Evolutionary conservation across 2,113 vertebrate species (phyloP).

Genomic region (Microcebus griseorufus): DNA sequence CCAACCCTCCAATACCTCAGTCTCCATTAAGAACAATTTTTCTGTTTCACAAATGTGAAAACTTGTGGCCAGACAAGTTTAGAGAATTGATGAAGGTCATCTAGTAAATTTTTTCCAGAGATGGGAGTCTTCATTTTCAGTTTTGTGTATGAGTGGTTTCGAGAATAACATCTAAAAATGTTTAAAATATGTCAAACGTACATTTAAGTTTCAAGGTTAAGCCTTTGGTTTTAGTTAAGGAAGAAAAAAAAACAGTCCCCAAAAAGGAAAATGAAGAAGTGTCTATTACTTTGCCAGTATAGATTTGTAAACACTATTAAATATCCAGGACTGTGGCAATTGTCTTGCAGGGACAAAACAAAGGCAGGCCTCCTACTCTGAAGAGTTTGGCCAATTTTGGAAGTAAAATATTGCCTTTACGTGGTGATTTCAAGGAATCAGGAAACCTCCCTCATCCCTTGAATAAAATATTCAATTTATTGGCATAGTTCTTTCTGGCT

Average conservation of each 20-base stretch:
- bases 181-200: background rate
- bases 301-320: constrained; percentile 20
- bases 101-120: constrained; percentile 46
- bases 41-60: constrained; percentile 45
- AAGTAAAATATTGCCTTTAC: background rate
- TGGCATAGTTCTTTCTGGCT: background rate
- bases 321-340: background rate
- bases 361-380: background rate
- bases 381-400: background rate
- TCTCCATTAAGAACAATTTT: constrained; percentile 46
- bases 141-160: background rate
- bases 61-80: constrained; percentile 52
- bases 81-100: constrained; percentile 20
- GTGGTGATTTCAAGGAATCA: background rate
- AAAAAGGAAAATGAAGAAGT: background rate
- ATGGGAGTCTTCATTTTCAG: background rate
- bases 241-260: background rate
- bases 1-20: constrained; percentile 30
- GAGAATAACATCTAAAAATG: constrained; percentile 4
- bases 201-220: constrained; percentile 32
- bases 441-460: background rate
- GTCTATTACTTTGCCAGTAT: background rate
- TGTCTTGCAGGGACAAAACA: background rate
- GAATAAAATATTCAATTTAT: constrained; percentile 6
- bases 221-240: constrained; percentile 20